These are phyloP conservation scores for Halcyon smyrnensis DNA, from an alignment of 2,797 vertebrate genomes.

Conservation along the genomic window DNA sequence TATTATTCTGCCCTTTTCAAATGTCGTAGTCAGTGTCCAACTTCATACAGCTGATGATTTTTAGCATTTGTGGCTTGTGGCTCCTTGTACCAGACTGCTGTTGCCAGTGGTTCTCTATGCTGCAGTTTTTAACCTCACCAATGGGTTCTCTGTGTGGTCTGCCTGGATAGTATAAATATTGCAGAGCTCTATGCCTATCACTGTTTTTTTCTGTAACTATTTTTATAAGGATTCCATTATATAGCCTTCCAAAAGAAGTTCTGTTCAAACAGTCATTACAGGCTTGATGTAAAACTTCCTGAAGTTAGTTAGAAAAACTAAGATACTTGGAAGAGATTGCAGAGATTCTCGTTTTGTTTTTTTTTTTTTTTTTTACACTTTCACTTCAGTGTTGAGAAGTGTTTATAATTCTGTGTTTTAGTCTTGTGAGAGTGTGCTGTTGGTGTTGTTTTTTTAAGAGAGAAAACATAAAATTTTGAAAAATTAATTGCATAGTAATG, in stretches of 20 bases:
- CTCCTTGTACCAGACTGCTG: background rate
- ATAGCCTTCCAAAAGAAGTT: background rate
- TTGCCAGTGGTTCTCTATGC: background rate
- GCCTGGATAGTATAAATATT: constrained; percentile 20
- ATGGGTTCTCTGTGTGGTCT: background rate
- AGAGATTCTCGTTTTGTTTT: background rate
- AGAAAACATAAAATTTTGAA: background rate
- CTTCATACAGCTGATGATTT: background rate
- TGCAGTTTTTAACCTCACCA: background rate
- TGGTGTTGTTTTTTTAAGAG: background rate
- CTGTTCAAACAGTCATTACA: background rate
- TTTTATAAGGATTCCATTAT: constrained; percentile 29
- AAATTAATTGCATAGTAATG: background rate
- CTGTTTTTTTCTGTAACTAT: background rate
- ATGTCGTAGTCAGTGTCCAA: background rate
- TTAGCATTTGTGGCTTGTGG: background rate
- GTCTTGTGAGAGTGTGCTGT: background rate
- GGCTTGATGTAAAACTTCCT: background rate
- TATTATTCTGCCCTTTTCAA: background rate
- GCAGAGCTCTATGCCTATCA: background rate
- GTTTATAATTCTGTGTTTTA: background rate
- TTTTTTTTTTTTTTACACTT: background rate
- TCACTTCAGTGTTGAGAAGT: background rate
- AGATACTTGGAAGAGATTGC: background rate
- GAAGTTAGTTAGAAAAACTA: background rate